Conservation (phyloP, 2,113 vertebrate genomes). For the Notothenia rossii region DNA sequence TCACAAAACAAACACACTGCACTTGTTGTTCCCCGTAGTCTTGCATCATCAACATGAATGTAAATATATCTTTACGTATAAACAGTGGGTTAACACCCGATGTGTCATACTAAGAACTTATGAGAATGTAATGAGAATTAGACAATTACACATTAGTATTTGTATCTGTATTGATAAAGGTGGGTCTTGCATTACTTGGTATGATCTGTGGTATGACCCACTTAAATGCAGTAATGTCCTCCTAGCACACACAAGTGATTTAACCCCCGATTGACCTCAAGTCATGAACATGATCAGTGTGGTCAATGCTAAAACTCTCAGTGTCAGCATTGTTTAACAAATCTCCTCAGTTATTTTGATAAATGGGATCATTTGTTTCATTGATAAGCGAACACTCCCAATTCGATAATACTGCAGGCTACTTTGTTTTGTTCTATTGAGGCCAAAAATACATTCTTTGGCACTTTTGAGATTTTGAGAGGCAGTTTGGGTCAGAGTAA, state of each 20-base stretch:
- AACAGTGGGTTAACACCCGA: too few species aligned
- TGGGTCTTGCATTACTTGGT: too few species aligned
- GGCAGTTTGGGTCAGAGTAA: constrained; percentile 27
- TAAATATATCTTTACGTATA: too few species aligned
- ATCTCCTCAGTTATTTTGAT: constrained; percentile 16
- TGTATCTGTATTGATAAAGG: too few species aligned
- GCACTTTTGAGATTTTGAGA: constrained; percentile 12
- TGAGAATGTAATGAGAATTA: too few species aligned
- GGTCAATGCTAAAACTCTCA: not conserved
- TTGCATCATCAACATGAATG: too few species aligned
- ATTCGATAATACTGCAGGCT: constrained; percentile 4
- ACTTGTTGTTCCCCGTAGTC: too few species aligned
- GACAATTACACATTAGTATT: too few species aligned
- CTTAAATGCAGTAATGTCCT: too few species aligned
- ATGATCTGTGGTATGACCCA: too few species aligned
- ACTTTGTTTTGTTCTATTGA: not conserved
- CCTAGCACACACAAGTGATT: not conserved
- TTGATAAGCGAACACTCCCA: not conserved
- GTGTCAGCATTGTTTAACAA: not conserved
- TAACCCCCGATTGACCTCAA: not conserved
- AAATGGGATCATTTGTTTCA: constrained; percentile 3
- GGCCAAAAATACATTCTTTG: constrained; percentile 33
- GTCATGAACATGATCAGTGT: not conserved
- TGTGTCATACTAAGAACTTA: too few species aligned
- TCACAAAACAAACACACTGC: too few species aligned